Conservation (phyloP, 2,888 invertebrate species). For the Pollenia angustigena region DNA sequence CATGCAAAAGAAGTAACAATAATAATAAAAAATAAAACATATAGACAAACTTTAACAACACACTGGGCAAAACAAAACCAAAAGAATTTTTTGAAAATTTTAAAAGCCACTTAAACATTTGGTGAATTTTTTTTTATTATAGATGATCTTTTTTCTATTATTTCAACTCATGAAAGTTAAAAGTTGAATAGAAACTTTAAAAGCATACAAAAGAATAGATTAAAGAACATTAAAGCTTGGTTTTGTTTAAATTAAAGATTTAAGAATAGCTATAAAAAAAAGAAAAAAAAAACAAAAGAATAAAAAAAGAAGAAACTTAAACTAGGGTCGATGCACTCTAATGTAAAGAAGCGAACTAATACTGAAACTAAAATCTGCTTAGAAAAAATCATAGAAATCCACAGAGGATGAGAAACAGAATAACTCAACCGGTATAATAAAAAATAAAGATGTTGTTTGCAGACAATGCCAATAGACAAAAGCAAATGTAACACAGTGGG, state of each 20-base stretch:
- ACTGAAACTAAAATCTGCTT: slow-evolving; percentile 36
- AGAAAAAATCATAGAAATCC: slow-evolving; percentile 25
- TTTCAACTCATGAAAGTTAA: slow-evolving; percentile 14
- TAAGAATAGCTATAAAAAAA: slow-evolving; percentile 2
- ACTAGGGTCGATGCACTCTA: slow-evolving; percentile 68
- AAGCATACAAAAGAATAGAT: slow-evolving; percentile 30
- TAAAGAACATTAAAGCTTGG: slow-evolving; percentile 46
- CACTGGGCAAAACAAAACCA: background rate
- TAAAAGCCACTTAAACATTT: slow-evolving; percentile 49
- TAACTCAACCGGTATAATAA: slow-evolving; percentile 71
- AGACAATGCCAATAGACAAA: slow-evolving; percentile 1
- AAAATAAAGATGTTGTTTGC: slow-evolving; percentile 64
- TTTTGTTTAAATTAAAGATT: slow-evolving; percentile 38
- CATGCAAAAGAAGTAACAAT: slow-evolving; percentile 27
- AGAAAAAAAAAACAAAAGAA: slow-evolving; percentile 25
- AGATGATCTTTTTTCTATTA: slow-evolving; percentile 52
- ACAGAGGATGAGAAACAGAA: slow-evolving; percentile 62
- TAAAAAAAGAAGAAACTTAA: slow-evolving; percentile 29
- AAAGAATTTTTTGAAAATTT: slow-evolving; percentile 14
- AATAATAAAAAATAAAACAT: slow-evolving; percentile 15
- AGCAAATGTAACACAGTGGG: slow-evolving; percentile 37
- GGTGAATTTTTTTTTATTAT: background rate
- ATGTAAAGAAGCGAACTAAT: slow-evolving; percentile 16
- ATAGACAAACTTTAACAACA: background rate
- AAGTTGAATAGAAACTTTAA: slow-evolving; percentile 21